Base-by-base conservation (phyloP, 2,888 invertebrate genomes). In the Ichneumon xanthorius region DNA sequence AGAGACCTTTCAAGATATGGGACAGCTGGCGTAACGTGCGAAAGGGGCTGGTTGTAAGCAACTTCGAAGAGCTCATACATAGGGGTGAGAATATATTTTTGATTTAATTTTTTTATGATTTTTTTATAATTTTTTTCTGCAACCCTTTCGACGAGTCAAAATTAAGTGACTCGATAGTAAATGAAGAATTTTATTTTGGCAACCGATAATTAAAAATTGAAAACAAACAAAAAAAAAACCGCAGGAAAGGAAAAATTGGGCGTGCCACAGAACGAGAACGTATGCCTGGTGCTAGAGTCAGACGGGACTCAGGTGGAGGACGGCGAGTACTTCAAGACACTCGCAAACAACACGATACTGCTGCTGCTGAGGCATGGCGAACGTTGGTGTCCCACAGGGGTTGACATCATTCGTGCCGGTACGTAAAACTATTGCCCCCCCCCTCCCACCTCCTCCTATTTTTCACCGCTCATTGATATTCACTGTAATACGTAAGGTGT, bases 231-330 rank as follows among this genome's bases (percentile, higher is more conserved):
- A 22, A 33, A 33, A 2, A 33, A 48, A n/a, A 84, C 4, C 45
- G 45, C 92, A 97, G 98, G 98, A 90, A 97, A 98, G 94, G 98
- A 98, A 95, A 98, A 98, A 95, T 95, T 98, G 93, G 97, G 97
- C 92, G 97, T 98, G 94, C 97, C 97, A 92, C 96, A 96, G 94
- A 96, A 96, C 94, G 98, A 98, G 95, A 97, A 96, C 92, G 97
- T 98, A 93, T 96, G 97, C 92, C 96, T 99, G 94, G 98, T 99
- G 93, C 95, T 99, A 90, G 99, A 99, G 95, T 97, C 97, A 92
- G 99, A 99, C 96, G 99, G 99, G 92, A 99, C 99, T 89, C 98
- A 99, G 95, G 98, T 99, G 73, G 98, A 99, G 94, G 98, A 99
- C 96, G 98, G 98, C 91, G 98, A 98, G 93, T 99, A 98, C 95